Evolutionary conservation across 2,888 invertebrate genomes (phyloP).

Genomic region (Heteropelma amictum): DNA sequence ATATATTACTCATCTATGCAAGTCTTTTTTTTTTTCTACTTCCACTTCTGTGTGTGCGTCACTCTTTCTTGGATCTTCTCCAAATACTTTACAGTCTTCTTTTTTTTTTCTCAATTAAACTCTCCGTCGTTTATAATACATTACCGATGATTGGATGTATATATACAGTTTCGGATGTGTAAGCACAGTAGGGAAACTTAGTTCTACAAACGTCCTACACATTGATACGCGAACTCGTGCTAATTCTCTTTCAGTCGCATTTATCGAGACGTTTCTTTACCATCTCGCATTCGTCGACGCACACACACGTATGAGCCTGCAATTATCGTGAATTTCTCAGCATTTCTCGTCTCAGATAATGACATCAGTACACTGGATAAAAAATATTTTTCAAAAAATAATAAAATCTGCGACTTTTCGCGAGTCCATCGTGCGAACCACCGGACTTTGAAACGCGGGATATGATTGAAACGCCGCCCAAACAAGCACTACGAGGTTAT

Average conservation of each 20-base stretch:
- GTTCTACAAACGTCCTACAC: constrained; percentile 62
- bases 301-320: no score
- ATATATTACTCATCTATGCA: constrained; percentile 31
- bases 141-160: constrained; percentile 65
- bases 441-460: no score
- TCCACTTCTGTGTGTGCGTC: background rate
- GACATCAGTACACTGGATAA: no score
- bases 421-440: no score
- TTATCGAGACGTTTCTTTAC: background rate
- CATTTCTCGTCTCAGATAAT: no score
- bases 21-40: background rate
- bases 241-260: constrained; percentile 4
- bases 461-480: no score
- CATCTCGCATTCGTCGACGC: background rate
- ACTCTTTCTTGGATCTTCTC: background rate
- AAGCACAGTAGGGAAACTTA: constrained; percentile 69
- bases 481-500: no score
- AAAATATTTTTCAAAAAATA: no score
- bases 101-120: constrained; percentile 64
- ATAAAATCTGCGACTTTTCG: no score
- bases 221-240: constrained; percentile 60
- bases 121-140: constrained; percentile 57
- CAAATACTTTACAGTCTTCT: constrained; percentile 57
- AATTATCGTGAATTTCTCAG: no score
- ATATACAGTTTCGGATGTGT: constrained; percentile 64